Base-by-base conservation (phyloP, 2,113 vertebrate genomes). In the Trichechus manatus region DNA sequence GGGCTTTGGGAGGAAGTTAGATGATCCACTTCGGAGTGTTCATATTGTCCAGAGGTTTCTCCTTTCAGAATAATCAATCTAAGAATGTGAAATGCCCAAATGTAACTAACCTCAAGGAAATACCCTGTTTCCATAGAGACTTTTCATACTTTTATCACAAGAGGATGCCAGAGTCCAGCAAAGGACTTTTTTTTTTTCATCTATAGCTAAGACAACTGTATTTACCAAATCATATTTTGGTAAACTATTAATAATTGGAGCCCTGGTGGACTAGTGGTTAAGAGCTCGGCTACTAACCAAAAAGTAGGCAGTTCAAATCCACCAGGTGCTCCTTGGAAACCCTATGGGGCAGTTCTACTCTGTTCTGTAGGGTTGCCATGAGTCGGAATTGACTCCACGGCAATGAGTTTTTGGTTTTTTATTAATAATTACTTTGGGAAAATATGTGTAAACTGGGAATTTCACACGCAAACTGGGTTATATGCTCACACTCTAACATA, bases 111-210 rank as follows among this genome's bases (percentile, higher is more conserved):
- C 17, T 63, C 50, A 39, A 47, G 75, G 27, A 44, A 66, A 61
- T n/a, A 9, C 14, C 63, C 31, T 22, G 20, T 77, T 87, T 93
- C 39, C 25, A 0, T 56, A 83, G 79, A 77, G 59, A 59, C 9
- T 47, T 96, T 94, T 87, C 39, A 33, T 77, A 4, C 22, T 95
- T 87, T 78, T 2, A 44, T 75, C 96, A 87, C 59, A 44, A 96
- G 95, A 93, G 87, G 97, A 87, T 5, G n/a, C 75, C 39, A 93
- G 79, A 95, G 63, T 75, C 79, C 63, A 91, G 68, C 31, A 50
- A 93, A 94, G 7, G 10, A 86, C 91, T 91, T n/a, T 82, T 81
- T 36, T 1, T 14, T n/a, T 83, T 53, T 44, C 53, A 42, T 66
- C 85, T 36, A 36, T 47, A 63, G 33, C 31, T 56, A 39, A 0